These are phyloP conservation scores for Wiebesia pumilae DNA, from an alignment of 1,140 invertebrate species.

Conservation along the genomic window DNA sequence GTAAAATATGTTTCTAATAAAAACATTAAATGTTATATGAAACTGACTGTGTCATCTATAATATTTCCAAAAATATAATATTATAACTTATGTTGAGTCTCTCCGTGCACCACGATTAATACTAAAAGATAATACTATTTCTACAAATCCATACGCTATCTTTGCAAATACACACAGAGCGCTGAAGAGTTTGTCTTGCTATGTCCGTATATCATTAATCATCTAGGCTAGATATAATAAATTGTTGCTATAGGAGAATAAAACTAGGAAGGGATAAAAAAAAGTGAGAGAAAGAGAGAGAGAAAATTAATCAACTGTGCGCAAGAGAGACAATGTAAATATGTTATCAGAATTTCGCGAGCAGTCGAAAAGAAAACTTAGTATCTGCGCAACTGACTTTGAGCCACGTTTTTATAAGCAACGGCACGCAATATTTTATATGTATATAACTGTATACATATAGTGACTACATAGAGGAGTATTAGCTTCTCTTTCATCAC, in stretches of 20 bases:
- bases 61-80: neutral
- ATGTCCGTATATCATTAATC: neutral
- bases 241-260: neutral
- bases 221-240: neutral
- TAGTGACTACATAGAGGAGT: neutral
- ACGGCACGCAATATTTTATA: neutral
- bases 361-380: neutral
- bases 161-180: constrained; percentile 2
- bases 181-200: neutral
- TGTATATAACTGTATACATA: neutral
- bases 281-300: neutral
- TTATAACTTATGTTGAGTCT: neutral
- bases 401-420: neutral
- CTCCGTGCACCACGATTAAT: neutral
- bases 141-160: neutral
- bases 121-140: neutral
- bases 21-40: neutral
- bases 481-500: constrained; percentile 16
- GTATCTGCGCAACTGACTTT: neutral
- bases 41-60: neutral
- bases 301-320: neutral
- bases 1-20: neutral
- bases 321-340: constrained; percentile 27
- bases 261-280: neutral
- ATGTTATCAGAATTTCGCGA: neutral